Conservation (phyloP, 2,888 invertebrate species). For the Onchidella celtica region DNA sequence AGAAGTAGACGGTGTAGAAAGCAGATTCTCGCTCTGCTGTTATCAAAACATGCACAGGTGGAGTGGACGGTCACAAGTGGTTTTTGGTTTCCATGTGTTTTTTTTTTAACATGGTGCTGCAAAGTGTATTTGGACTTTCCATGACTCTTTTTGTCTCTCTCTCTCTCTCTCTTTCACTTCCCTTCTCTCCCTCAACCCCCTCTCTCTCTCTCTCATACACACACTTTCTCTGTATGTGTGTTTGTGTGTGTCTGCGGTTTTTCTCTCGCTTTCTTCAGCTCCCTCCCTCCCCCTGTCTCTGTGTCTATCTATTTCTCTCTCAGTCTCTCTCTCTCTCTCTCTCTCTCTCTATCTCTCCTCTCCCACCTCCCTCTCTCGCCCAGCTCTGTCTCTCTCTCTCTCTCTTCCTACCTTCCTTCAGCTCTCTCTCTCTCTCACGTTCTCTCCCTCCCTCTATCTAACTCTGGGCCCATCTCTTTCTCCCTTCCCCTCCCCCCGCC, state of each 20-base stretch:
- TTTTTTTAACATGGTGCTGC: too few relatives aligned
- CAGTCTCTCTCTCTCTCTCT: not conserved
- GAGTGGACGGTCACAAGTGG: too few relatives aligned
- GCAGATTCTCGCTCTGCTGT: too few relatives aligned
- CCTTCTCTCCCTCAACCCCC: not conserved
- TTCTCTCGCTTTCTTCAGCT: not conserved
- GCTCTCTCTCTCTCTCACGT: not conserved
- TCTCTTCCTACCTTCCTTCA: not conserved
- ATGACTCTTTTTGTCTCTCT: not conserved
- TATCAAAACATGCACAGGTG: too few relatives aligned
- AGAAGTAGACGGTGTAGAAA: too few relatives aligned
- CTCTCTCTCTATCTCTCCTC: slow-evolving; percentile 5
- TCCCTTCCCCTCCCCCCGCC: too few relatives aligned
- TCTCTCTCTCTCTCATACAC: not conserved
- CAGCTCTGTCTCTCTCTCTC: slow-evolving; percentile 15
- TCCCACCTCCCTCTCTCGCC: not conserved
- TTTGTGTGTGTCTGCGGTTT: not conserved
- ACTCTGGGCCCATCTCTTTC: too few relatives aligned
- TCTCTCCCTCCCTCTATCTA: not conserved
- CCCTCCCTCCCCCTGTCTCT: not conserved
- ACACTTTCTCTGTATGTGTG: not conserved
- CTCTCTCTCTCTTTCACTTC: not conserved
- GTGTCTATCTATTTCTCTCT: not conserved
- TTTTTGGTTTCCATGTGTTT: too few relatives aligned
- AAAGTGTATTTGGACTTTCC: too few relatives aligned